Conservation (phyloP, 92 coral and sea anemone genomes). For the Zoanthus sociatus region DNA sequence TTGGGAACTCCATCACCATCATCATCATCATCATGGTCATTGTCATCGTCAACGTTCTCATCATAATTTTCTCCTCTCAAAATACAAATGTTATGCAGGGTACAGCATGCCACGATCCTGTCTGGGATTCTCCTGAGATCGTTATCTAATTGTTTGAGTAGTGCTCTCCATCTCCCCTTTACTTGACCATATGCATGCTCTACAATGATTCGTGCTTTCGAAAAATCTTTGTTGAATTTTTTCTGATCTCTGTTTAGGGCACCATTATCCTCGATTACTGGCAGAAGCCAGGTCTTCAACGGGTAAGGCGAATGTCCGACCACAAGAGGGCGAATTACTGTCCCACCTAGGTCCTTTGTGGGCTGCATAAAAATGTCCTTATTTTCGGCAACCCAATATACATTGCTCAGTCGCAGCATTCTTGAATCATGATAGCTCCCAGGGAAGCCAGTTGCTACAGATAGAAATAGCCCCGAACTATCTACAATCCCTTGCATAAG, state of each 20-base stretch:
- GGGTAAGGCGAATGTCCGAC: constrained; percentile 68
- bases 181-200: constrained; percentile 61
- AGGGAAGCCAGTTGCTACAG: constrained; percentile 41
- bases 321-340: constrained; percentile 52
- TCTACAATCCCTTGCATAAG: constrained; percentile 52
- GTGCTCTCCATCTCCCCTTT: constrained; percentile 67
- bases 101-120: constrained; percentile 73
- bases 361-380: constrained; percentile 58
- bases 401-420: constrained; percentile 38
- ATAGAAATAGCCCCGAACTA: constrained; percentile 49
- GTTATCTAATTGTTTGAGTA: constrained; percentile 56
- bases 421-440: constrained; percentile 54
- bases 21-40: constrained; percentile 38
- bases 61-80: constrained; percentile 52
- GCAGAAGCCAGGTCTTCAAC: constrained; percentile 64
- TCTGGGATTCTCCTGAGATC: constrained; percentile 59
- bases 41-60: constrained; percentile 2
- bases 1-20: constrained; percentile 53
- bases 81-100: constrained; percentile 72
- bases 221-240: constrained; percentile 57
- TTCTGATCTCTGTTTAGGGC: constrained; percentile 64
- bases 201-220: constrained; percentile 57
- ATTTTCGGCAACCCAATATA: constrained; percentile 44
- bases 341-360: constrained; percentile 49
- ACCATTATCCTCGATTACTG: constrained; percentile 57